Evolutionary conservation across 2,797 vertebrate genomes (phyloP), one percentile per base, ranked within the genome.

Genomic region (Ceyx erithaca): DNA sequence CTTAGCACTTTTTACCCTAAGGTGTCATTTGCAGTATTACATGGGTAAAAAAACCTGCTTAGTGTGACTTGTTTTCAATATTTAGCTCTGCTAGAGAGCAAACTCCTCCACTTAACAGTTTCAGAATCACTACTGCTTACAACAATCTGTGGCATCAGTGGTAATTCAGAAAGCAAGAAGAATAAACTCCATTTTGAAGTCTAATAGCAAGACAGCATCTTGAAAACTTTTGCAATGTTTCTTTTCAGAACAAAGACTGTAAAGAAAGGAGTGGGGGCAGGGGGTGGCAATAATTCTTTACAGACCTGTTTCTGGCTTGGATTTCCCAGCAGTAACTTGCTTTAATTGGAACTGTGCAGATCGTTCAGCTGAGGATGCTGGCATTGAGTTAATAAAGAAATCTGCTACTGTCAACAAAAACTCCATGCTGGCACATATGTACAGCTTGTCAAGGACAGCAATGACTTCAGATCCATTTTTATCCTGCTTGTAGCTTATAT

Each of bases 371-470:
- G 95, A 59, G 18, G 91, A 66, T 20, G 71, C 1, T 1, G 97
- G 98, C 96, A 99, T n/a, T 41, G 99, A 98, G 93, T 98, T 98
- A 83, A 99, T 93, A 92, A 99, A 99, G 97, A 99, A 99, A 52
- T 99, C 99, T 6, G 98, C 98, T 23, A 99, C 98, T 3, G 98
- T 97, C 98, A 99, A 97, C 64, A 99, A 97, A 80, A 99, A 99
- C 96, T 99, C 99, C 96, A 99, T 97, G 31, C 99, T 99, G 82
- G 99, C 99, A 81, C 99, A 99, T 28, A 99, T 49, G 40, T 98
- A 98, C 4, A 99, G 97, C n/a, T 99, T 99, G 95, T 99, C 98
- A 63, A 99, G 96, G 46, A 99, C 93, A 4, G 98, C 98, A 68
- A 98, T 93, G 20, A 99, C 93, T 14, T 97, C 97, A 41, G 95